Percentiles rank a stretch among this genome's conserved stretches.
Conservation (phyloP, 2,888 invertebrate species). For the Drosophila phalerata region DNA sequence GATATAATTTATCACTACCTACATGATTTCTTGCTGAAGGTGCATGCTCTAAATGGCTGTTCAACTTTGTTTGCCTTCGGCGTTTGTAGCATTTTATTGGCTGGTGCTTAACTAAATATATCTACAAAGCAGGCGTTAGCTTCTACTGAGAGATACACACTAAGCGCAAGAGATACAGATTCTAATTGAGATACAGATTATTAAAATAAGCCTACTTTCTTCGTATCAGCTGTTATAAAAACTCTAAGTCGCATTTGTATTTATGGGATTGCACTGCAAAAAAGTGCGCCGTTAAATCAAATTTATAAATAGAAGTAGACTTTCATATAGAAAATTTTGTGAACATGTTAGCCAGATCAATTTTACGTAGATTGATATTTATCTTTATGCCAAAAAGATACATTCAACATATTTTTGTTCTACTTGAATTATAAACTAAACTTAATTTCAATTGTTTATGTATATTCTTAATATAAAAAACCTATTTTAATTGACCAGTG, state of each 20-base stretch:
- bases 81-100: slow-evolving; percentile 48
- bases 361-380: too few relatives aligned
- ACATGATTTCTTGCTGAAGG: slow-evolving; percentile 32
- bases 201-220: background rate
- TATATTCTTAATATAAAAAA: too few relatives aligned
- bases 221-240: background rate
- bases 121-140: background rate
- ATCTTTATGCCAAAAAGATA: too few relatives aligned
- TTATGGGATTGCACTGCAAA: slow-evolving; percentile 1
- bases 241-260: slow-evolving; percentile 29
- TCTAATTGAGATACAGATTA: slow-evolving; percentile 11
- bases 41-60: slow-evolving; percentile 22
- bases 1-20: slow-evolving; percentile 44
- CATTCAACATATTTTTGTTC: too few relatives aligned
- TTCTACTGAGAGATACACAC: slow-evolving; percentile 18
- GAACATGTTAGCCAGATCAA: background rate
- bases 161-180: slow-evolving; percentile 24
- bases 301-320: background rate
- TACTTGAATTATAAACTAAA: too few relatives aligned
- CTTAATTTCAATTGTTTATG: too few relatives aligned
- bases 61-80: slow-evolving; percentile 36
- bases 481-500: background rate
- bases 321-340: background rate
- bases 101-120: slow-evolving; percentile 35
- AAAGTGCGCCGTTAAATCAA: background rate